phyloP scores from a whole-genome alignment of 2,113 vertebrate genomes.

The Notechis scutatus region DNA sequence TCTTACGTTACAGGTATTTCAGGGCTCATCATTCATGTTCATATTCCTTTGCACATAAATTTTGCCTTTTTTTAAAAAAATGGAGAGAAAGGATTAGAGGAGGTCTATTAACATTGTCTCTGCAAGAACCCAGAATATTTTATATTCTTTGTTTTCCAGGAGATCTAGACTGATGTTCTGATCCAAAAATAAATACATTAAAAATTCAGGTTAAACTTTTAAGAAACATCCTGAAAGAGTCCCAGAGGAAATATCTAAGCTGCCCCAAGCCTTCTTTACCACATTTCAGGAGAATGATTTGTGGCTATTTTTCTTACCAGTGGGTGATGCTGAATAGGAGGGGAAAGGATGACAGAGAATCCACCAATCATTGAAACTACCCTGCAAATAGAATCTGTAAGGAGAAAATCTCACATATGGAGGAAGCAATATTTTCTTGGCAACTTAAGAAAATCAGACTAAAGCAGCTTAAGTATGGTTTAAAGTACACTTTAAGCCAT shows the following conservation, averaged over 20 bases:
- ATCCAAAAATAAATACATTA: neutral
- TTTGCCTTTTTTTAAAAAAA: neutral
- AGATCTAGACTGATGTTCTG: neutral
- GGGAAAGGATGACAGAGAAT: neutral
- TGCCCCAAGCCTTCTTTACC: neutral
- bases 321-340: neutral
- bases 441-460: neutral
- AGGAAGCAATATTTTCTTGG: neutral
- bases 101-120: neutral
- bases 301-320: neutral
- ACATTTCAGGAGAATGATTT: neutral
- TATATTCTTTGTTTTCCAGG: neutral
- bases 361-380: neutral
- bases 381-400: neutral
- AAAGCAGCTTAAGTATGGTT: neutral
- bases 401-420: neutral
- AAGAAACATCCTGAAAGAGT: neutral
- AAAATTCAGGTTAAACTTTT: neutral
- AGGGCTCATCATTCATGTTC: neutral
- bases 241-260: neutral
- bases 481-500: neutral
- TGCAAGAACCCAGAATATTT: neutral
- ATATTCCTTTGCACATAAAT: neutral
- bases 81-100: neutral
- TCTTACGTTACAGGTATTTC: neutral